phyloP scores from a whole-genome alignment of 2,113 vertebrate genomes.

The Protobothrops flavoviridis region DNA sequence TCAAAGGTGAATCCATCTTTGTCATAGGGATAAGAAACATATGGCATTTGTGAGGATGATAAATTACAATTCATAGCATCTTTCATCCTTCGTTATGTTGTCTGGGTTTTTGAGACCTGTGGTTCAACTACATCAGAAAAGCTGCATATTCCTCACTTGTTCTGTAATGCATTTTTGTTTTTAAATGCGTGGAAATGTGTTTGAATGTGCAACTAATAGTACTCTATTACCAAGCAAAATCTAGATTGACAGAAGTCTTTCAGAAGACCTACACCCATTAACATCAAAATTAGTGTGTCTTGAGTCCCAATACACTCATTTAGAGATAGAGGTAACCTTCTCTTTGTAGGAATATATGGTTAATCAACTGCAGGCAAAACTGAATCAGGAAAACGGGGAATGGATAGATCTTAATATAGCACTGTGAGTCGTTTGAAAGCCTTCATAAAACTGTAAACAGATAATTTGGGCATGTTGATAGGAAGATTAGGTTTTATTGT shows the following conservation, averaged over 20 bases:
- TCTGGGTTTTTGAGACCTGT: neutral
- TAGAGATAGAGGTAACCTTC: neutral
- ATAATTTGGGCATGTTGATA: constrained; percentile 57
- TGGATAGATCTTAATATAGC: constrained; percentile 15
- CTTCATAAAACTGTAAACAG: constrained; percentile 58
- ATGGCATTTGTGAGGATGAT: neutral
- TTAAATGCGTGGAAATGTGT: neutral
- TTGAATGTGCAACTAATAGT: neutral
- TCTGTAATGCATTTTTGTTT: neutral
- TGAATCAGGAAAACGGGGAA: neutral
- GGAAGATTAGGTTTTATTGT: constrained; percentile 63
- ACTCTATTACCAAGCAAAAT: neutral
- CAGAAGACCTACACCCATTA: neutral
- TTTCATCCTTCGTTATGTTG: neutral
- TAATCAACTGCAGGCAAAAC: constrained; percentile 9
- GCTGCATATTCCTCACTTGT: neutral
- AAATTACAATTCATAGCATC: neutral
- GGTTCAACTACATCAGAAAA: neutral
- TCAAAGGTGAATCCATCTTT: neutral
- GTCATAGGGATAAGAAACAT: neutral
- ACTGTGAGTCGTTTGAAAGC: constrained; percentile 53
- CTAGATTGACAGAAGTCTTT: neutral
- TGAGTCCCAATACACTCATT: neutral
- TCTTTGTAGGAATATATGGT: neutral
- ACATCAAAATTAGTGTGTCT: neutral